phyloP scores from a whole-genome alignment of 2,797 vertebrate species.

The Eulemur rubriventer region DNA sequence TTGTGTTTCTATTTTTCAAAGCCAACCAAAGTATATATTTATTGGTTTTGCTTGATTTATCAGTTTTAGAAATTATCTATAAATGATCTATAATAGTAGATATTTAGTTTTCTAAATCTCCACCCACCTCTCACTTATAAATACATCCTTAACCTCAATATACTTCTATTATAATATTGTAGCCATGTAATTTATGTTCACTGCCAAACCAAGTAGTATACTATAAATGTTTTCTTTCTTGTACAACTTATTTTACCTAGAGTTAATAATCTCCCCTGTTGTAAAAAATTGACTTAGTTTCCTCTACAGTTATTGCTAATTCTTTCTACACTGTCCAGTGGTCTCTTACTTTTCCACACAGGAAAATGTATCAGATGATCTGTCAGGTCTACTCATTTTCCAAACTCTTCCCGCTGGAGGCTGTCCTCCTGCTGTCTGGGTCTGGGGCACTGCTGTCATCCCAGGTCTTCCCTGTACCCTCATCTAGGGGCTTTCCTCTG shows the following conservation, averaged over 20 bases:
- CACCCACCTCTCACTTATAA: neutral
- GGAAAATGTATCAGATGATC: neutral
- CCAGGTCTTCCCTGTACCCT: neutral
- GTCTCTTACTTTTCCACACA: neutral
- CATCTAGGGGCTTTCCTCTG: neutral
- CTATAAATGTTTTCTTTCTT: neutral
- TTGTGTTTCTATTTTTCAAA: neutral
- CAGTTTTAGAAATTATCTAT: constrained; percentile 25
- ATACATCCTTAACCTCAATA: neutral
- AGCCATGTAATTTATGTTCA: neutral
- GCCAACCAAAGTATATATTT: neutral
- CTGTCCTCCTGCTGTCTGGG: no score
- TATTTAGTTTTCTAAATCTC: neutral
- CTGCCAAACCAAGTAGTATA: neutral
- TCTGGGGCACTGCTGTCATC: neutral
- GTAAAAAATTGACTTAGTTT: neutral
- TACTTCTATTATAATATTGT: neutral
- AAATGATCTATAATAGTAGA: neutral
- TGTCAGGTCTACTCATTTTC: neutral
- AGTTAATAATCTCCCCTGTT: neutral
- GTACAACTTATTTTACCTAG: neutral
- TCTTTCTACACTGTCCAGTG: neutral
- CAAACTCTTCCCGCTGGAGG: neutral
- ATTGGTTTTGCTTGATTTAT: neutral
- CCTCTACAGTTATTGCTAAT: neutral